These are phyloP conservation scores for Siphlonurus alternatus DNA, from an alignment of 2,888 invertebrate species.

Conservation along the genomic window DNA sequence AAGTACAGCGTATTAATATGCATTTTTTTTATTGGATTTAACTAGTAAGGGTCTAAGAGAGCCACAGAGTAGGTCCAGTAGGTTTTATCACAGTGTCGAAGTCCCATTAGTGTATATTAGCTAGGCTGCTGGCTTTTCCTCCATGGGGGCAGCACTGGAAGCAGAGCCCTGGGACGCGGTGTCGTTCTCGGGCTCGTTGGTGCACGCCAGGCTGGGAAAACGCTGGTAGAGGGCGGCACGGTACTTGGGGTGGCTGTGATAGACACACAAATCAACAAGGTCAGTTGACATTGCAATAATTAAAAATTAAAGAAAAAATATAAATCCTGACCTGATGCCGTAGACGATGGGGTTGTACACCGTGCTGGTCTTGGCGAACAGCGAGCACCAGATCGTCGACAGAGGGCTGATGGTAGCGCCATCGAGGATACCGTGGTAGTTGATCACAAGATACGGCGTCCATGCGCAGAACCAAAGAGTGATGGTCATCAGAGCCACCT, in stretches of 20 bases:
- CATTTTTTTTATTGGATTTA: no score
- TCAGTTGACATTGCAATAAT: background rate
- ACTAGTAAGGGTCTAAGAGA: no score
- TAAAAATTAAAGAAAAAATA: background rate
- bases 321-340: constrained; percentile 60
- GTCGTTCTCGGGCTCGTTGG: constrained; percentile 14
- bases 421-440: constrained; percentile 63
- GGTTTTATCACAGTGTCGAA: no score
- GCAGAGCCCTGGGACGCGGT: constrained; percentile 9
- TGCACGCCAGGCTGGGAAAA: constrained; percentile 22
- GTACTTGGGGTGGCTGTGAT: constrained; percentile 18
- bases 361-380: constrained; percentile 83
- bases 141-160: constrained; percentile 13
- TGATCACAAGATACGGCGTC: constrained; percentile 77
- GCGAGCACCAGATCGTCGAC: constrained; percentile 74
- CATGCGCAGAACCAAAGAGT: constrained; percentile 84
- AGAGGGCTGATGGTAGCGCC: constrained; percentile 55
- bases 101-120: no score
- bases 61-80: no score
- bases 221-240: constrained; percentile 21
- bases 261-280: background rate
- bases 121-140: constrained; percentile 15
- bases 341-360: constrained; percentile 85
- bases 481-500: constrained; percentile 80
- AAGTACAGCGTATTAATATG: no score